These are phyloP conservation scores for Astur gentilis DNA, from an alignment of 2,113 vertebrate genomes.

Conservation along the genomic window DNA sequence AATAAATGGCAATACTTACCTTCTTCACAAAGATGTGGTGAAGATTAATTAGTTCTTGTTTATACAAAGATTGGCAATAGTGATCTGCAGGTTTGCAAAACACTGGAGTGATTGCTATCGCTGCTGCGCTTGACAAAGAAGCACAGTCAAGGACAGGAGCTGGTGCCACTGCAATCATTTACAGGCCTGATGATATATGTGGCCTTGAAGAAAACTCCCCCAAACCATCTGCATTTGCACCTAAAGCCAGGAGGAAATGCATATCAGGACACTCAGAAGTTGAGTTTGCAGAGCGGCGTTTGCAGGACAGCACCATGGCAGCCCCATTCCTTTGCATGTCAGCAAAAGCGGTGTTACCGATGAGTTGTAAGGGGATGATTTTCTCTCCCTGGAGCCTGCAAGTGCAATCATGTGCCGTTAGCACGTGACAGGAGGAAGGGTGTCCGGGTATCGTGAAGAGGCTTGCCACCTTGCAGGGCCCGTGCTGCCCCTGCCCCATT, in stretches of 20 bases:
- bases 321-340: not conserved
- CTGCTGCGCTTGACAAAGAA: constrained; percentile 5
- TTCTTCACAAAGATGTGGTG: not conserved
- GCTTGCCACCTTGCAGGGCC: not conserved
- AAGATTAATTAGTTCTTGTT: constrained; percentile 55
- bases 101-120: not conserved
- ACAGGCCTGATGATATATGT: not conserved
- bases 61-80: constrained; percentile 11
- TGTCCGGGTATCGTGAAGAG: rapidly evolving
- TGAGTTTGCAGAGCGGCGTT: rapidly evolving
- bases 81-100: constrained; percentile 32
- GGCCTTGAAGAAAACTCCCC: constrained; percentile 22
- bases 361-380: not conserved
- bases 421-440: not conserved
- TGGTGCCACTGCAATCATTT: constrained; percentile 14
- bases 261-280: not conserved
- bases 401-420: not conserved
- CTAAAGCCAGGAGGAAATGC: not conserved
- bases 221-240: not conserved
- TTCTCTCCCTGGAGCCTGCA: not conserved
- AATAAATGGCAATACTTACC: constrained; percentile 33
- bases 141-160: constrained; percentile 41
- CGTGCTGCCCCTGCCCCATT: not conserved
- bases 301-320: not conserved
- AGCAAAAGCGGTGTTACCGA: not conserved